Evolutionary conservation across 2,888 invertebrate genomes (phyloP), one percentile per base, ranked within the genome.

Genomic region (Lasius platythorax): DNA sequence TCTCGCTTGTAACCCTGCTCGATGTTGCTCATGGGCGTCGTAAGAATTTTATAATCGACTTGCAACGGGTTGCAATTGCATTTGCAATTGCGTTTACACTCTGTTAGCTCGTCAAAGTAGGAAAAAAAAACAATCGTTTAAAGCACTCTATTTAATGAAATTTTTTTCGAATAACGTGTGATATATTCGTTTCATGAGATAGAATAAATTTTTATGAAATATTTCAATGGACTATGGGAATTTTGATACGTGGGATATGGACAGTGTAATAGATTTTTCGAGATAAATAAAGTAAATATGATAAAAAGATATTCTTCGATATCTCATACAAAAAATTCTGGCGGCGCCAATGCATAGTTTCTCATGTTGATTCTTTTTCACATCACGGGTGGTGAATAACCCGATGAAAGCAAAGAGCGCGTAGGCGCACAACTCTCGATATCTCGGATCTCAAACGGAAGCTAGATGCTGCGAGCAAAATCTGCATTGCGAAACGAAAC

Each of bases 1-100:
- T 85, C 82, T 85, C 85, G 85, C 86, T 61, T 56, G 75, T 81
- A 85, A 88, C 86, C 84, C 75, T 53, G 61, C 68, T 40, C 81
- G 37, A 53, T 84, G 46, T 61, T 73, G 61, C 18, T 73, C 79
- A 73, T 81, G 61, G 73, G 79, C 79, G 74, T 37, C 79, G 73
- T 61, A 67, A 78, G 40, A 40, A 81, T 40, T 78, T 78, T 33
- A 58, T 43, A 70, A 70, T 68, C 70, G 15, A 56, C 9, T 78
- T 43, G 30, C 56, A 56, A 58, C n/a, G 12, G 15, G 2, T 50
- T 66, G 46, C 50, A 33, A 37, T 4, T 37, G 37, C 37, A 37
- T 37, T 37, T 37, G 37, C 12, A 50, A 18, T 50, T 50, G 50
- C 18, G n/a, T 15, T 53, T 43, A 18, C 74, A 12, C 28, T 18